Conservation (phyloP, 2,113 vertebrate species). For the Gymnocephalus cernua region DNA sequence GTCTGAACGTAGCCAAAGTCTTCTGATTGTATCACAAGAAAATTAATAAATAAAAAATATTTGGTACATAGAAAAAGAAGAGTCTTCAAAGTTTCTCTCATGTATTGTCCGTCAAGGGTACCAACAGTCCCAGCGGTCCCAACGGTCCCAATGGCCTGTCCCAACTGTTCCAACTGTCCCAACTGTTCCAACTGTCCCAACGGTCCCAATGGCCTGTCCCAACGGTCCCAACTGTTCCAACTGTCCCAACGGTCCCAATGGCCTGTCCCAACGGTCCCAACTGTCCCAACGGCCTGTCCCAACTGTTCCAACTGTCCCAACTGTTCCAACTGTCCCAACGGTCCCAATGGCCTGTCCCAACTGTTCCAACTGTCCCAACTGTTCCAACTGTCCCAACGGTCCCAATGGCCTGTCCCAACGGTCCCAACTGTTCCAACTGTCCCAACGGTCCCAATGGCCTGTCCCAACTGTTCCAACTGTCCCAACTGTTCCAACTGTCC, state of each 20-base stretch:
- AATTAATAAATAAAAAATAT: slow-evolving; percentile 70
- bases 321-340: slow-evolving; percentile 1
- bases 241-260: no score
- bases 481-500: no score
- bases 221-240: no score
- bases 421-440: not conserved
- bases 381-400: no score
- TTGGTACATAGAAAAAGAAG: slow-evolving; percentile 89
- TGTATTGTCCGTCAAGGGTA: slow-evolving; percentile 71
- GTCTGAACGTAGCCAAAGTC: no score
- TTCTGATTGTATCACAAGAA: slow-evolving; percentile 67
- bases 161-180: slow-evolving; percentile 63
- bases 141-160: slow-evolving; percentile 1
- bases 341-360: no score
- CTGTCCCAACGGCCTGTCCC: not conserved
- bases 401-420: not conserved
- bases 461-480: no score
- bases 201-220: no score
- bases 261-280: no score
- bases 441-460: no score
- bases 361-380: no score
- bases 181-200: no score
- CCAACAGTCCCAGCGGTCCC: slow-evolving; percentile 42
- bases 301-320: slow-evolving; percentile 2
- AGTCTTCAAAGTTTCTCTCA: slow-evolving; percentile 76